Evolutionary conservation across 2,888 invertebrate genomes (phyloP).

Genomic region (Agonopterix alstromeriana): DNA sequence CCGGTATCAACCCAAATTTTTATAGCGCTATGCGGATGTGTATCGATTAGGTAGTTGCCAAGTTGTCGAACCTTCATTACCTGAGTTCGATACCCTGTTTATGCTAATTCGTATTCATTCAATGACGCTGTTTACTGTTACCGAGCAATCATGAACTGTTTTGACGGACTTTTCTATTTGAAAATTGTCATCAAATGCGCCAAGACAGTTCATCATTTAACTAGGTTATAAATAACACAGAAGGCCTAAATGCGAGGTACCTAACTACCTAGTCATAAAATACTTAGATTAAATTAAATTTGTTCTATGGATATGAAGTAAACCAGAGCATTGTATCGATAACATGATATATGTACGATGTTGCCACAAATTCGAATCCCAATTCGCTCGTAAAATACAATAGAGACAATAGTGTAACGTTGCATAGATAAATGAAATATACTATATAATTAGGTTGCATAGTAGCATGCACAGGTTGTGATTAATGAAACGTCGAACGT

Average conservation of each 20-base stretch:
- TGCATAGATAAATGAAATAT: constrained; percentile 2
- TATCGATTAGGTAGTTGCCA: constrained; percentile 12
- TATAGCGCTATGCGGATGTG: constrained; percentile 17
- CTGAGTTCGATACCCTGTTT: constrained; percentile 24
- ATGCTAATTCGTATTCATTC: constrained; percentile 18
- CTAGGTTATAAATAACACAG: too few species aligned
- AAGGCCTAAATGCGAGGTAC: too few species aligned
- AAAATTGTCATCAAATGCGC: background rate
- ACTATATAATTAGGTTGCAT: too few species aligned
- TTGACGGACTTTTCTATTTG: constrained; percentile 4
- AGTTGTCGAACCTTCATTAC: constrained; percentile 6
- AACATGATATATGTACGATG: too few species aligned
- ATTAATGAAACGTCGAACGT: constrained; percentile 29
- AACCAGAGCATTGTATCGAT: too few species aligned
- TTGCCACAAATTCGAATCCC: too few species aligned
- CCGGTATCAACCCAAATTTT: constrained; percentile 10
- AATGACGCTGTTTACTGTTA: constrained; percentile 6
- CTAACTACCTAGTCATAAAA: too few species aligned
- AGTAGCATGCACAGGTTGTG: constrained; percentile 14
- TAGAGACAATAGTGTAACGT: too few species aligned
- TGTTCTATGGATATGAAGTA: background rate
- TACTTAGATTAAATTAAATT: too few species aligned
- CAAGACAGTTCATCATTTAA: too few species aligned
- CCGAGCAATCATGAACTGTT: constrained; percentile 3
- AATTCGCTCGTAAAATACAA: too few species aligned